A percentile compares a stretch with the other conserved stretches of the same genome.
phyloP scores from a whole-genome alignment of 2,113 vertebrate genomes.

The Pampusana beccarii region DNA sequence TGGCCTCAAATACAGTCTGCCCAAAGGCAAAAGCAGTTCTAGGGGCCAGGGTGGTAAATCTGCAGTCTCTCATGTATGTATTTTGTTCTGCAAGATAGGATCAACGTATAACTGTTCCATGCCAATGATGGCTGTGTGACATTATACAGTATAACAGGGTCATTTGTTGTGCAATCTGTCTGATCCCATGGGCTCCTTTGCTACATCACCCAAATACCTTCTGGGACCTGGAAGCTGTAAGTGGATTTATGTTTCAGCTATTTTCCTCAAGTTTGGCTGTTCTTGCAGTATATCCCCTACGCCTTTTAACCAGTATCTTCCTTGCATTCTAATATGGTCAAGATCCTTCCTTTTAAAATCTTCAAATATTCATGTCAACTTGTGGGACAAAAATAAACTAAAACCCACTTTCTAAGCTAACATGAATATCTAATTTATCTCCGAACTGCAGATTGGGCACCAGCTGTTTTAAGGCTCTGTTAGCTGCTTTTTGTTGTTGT shows the following conservation, averaged over 20 bases:
- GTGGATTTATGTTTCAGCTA: neutral
- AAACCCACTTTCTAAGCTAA: neutral
- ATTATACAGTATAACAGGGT: neutral
- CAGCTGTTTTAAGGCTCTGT: neutral
- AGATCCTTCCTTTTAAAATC: neutral
- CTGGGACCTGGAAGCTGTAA: neutral
- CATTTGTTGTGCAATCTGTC: neutral
- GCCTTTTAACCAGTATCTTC: neutral
- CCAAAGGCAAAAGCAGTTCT: neutral
- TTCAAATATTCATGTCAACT: neutral
- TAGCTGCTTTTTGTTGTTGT: neutral
- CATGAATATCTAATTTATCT: neutral
- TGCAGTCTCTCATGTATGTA: accelerated
- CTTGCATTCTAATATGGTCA: neutral
- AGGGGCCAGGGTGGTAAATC: neutral
- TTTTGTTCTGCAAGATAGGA: neutral
- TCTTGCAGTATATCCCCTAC: neutral
- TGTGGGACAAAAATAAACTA: neutral
- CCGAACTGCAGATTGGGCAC: neutral
- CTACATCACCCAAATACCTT: neutral
- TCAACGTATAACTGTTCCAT: neutral
- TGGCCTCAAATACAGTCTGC: neutral
- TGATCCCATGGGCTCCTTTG: neutral
- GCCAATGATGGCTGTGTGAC: neutral
- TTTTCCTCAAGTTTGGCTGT: neutral